Base-by-base conservation (phyloP, 2,888 invertebrate genomes). In the Dryobota labecula region DNA sequence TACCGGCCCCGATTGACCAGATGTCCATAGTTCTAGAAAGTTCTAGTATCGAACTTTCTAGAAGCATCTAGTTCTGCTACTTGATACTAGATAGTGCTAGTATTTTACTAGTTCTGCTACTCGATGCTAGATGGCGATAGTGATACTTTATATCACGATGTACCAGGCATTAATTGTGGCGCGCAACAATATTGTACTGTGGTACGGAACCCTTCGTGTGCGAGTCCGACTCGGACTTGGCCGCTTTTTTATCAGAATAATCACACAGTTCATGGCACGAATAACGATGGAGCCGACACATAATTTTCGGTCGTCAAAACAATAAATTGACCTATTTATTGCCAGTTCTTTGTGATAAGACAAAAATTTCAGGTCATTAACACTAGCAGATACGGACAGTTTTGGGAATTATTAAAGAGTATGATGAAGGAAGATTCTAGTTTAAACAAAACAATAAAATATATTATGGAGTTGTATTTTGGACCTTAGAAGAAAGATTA, bases 281-380 rank as follows among this genome's bases (percentile, higher is more conserved):
- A 82, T 80, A 88, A 87, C 91, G 84, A 80, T 77, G 62, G 63
- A 53, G n/a, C 13, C 62, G 43, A 84, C 84, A 93, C 93, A 93
- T 93, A 91, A 92, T 89, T 88, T 78, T 90, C 86, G 87, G 84
- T 87, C 86, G 84, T 86, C 88, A 85, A 89, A 90, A 90, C 90
- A 92, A 92, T 94, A 92, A 93, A 92, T 86, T 92, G 94, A 94
- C 92, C 94, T 92, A 94, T 95, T 95, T 94, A 95, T 94, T 92
- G 87, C 89, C 82, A 89, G 82, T 85, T 90, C 86, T 87, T 88
- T 90, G 86, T 88, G 95, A 95, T 95, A 95, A 94, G 73, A 90
- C 84, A 88, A 87, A 89, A 89, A 90, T 92, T 91, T 89, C 85
- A 90, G 92, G 92, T 94, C 94, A 94, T 94, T 94, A 94, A 94